A percentile compares a stretch with the other conserved stretches of the same genome.
phyloP scores from a whole-genome alignment of 35 echinoderm and acorn worm species.

The Amphiura filiformis region DNA sequence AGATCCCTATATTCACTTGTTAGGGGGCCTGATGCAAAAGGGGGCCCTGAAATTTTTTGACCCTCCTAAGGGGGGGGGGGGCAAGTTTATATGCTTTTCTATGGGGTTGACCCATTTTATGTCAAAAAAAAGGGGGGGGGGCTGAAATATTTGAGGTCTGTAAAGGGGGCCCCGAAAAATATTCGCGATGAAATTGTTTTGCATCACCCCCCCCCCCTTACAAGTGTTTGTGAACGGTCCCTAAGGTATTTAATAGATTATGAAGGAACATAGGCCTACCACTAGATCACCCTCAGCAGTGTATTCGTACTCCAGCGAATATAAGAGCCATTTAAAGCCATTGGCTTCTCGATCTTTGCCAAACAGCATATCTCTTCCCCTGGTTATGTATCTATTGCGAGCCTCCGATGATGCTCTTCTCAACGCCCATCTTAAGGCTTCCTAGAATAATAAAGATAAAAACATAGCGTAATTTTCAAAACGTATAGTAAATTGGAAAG shows the following conservation, averaged over 20 bases:
- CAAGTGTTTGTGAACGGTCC: neutral
- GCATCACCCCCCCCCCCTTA: too few relatives aligned
- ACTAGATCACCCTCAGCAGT: neutral
- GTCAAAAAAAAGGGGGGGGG: neutral
- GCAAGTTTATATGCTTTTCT: too few relatives aligned
- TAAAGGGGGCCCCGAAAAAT: too few relatives aligned
- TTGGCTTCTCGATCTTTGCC: neutral
- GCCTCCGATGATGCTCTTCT: neutral
- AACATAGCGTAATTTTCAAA: too few relatives aligned
- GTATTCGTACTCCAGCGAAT: neutral
- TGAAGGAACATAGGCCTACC: neutral
- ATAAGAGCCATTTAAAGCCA: constrained; percentile 12
- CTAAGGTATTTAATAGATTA: neutral
- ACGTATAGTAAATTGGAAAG: too few relatives aligned
- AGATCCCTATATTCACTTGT: too few relatives aligned
- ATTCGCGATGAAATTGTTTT: too few relatives aligned
- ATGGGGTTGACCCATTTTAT: neutral
- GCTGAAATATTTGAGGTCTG: too few relatives aligned
- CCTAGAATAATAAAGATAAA: constrained; percentile 15
- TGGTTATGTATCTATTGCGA: neutral
- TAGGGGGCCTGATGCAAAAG: too few relatives aligned
- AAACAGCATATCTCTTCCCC: constrained; percentile 30
- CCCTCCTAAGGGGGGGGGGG: too few relatives aligned
- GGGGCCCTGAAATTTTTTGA: too few relatives aligned
- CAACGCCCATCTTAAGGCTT: constrained; percentile 21